Percentiles rank a stretch among this genome's conserved stretches.
phyloP scores from a whole-genome alignment of 2,113 vertebrate genomes.

The Nerophis ophidion region DNA sequence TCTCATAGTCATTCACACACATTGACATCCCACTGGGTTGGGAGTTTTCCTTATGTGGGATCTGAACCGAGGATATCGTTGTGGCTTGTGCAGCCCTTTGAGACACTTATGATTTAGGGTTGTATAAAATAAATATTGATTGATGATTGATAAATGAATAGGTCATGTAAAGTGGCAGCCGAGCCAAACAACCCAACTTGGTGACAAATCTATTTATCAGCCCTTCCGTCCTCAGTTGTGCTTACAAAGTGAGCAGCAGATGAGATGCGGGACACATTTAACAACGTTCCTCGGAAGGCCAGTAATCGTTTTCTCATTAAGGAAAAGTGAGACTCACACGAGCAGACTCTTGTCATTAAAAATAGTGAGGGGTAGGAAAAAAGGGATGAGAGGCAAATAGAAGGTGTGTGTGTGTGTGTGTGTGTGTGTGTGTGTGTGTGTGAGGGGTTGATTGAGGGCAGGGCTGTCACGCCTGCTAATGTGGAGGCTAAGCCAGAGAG shows the following conservation, averaged over 20 bases:
- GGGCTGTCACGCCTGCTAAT: conserved; percentile 47
- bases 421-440: conserved; percentile 16
- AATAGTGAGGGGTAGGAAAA: conserved; percentile 29
- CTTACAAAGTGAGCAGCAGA: conserved; percentile 70
- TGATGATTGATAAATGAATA: too few species aligned
- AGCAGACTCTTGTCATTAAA: conserved; percentile 73
- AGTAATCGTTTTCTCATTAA: conserved; percentile 68
- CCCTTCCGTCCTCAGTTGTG: not conserved
- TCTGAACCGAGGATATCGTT: too few species aligned
- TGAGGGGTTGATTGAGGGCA: conserved; percentile 56
- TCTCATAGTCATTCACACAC: too few species aligned
- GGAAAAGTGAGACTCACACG: conserved; percentile 58
- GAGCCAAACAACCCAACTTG: conserved; percentile 38
- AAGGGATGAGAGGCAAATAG: conserved; percentile 5
- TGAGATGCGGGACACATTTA: conserved; percentile 69
- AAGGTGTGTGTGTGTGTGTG: conserved; percentile 12
- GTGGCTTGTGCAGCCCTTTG: too few species aligned
- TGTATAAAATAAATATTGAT: too few species aligned
- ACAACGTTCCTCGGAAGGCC: conserved; percentile 61
- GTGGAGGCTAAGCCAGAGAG: conserved; percentile 43
- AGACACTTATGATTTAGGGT: too few species aligned
- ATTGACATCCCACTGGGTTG: too few species aligned
- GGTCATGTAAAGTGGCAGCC: too few species aligned
- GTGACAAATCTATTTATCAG: conserved; percentile 27
- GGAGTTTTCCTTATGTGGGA: too few species aligned